Evolutionary conservation across 2,797 vertebrate genomes (phyloP), one percentile per base, ranked within the genome.

Genomic region (Nyctibius grandis): DNA sequence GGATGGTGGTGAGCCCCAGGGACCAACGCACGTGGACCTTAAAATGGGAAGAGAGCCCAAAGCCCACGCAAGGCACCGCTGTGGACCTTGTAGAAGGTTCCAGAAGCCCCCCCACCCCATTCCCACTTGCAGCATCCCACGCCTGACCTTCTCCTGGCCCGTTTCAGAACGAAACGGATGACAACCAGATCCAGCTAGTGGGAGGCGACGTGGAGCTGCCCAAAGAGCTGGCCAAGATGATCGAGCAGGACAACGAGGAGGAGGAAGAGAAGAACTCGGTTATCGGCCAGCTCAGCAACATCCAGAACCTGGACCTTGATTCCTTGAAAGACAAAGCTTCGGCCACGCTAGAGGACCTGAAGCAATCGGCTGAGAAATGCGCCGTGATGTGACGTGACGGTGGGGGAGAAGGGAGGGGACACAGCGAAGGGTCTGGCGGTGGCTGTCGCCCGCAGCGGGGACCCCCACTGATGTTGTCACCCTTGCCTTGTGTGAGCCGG

Each of bases 221-320:
- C 85, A 99, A 98, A 31, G 99, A 99, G 97, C 97, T 99, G 97
- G 99, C 99, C 95, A 99, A 99, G 98, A 99, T 99, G 99, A 99
- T 99, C 4, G 99, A 99, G 15, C 99, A 99, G 94, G 99, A 99
- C 98, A 99, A 98, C 60, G 98, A 99, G 95, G 99, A 99, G 91
- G 99, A 99, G 67, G 97, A 99, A 29, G 98, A 99, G 95, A 99
- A 98, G 98, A 98, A 99, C 97, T 99, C 99, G 0, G 98, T 99
- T 36, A 98, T 99, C 12, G 99, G 99, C 73, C 99, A 99, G 91
- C 98, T 99, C 97, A 98, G 98, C 98, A 99, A 98, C 98, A 99
- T 99, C 97, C 99, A 99, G 97, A 99, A 99, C 88, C 96, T 99
- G 96, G 99, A 99, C 97, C 98, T 99, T 18, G 98, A 99, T 96